Evolutionary conservation across 1,140 invertebrate genomes (phyloP), one percentile per base, ranked within the genome.

Genomic region (Temnothorax curvispinosus): DNA sequence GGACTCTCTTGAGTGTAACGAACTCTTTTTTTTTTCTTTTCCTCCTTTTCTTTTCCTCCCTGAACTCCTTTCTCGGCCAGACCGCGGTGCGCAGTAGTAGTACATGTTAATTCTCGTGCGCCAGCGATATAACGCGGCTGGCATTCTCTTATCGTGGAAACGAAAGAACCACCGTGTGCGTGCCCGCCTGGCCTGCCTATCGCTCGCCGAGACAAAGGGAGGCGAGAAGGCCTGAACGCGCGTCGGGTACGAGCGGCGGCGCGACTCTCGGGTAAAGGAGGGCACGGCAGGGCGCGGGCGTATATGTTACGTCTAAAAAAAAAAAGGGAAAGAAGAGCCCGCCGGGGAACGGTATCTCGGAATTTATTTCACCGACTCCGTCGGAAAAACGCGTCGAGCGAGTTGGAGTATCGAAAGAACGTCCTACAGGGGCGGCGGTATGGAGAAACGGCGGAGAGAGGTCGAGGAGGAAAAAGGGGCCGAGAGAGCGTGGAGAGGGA

Each of bases 171-270:
- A 18, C 35, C 52, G 27, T 27, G 54, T 21, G 50, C 13, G 41
- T 32, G 38, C 0, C 9, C 38, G 35, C 18, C 62, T 15, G 3
- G 35, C 35, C 62, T 41, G 35, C 64, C 35, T 41, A 41, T n/a
- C 64, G 47, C n/a, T 65, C 60, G 7, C 18, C 35, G 77, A 56
- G 77, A 81, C 77, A 81, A 81, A 81, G 35, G 60, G 35, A 65
- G 44, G 11, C 38, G 58, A 35, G 11, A 21, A 60, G 35, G 35
- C 35, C n/a, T 44, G 35, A 38, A 21, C n/a, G 21, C 13, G 38
- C 35, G 32, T 9, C 54, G 41, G 32, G 11, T 44, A 47, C 47
- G 47, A 27, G 47, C 52, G 27, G 41, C 56, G 71, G 11, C 52
- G 41, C 52, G 41, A 69, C 18, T 75, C 72, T n/a, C 44, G 58